These are phyloP conservation scores for Pipistrellus kuhlii DNA, from an alignment of 2,797 vertebrate genomes.

Conservation along the genomic window DNA sequence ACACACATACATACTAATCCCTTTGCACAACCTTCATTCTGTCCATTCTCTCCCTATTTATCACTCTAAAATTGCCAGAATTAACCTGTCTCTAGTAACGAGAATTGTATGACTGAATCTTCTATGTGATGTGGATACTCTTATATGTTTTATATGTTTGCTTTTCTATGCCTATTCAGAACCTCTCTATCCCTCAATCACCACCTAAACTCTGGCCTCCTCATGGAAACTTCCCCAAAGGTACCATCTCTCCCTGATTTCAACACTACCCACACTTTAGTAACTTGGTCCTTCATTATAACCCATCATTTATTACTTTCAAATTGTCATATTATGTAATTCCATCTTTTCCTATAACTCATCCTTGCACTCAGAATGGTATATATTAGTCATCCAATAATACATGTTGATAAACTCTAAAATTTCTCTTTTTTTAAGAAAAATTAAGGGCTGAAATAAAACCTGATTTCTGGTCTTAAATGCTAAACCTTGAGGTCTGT, in stretches of 20 bases:
- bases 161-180: background rate
- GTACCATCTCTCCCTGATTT: background rate
- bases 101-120: background rate
- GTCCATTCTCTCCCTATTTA: background rate
- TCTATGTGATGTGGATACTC: background rate
- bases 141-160: background rate
- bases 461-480: background rate
- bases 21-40: background rate
- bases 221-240: background rate
- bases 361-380: background rate
- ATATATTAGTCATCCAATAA: background rate
- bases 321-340: background rate
- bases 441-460: background rate
- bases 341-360: background rate
- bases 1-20: background rate
- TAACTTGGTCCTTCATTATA: background rate
- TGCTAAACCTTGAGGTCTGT: background rate
- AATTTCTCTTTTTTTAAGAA: background rate
- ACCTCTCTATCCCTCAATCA: background rate
- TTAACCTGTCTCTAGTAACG: background rate
- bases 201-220: background rate
- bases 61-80: background rate
- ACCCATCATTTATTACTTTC: background rate
- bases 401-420: background rate
- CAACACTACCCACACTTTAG: background rate